Base-by-base conservation (phyloP, 2,113 vertebrate genomes). In the Macaca fascicularis region DNA sequence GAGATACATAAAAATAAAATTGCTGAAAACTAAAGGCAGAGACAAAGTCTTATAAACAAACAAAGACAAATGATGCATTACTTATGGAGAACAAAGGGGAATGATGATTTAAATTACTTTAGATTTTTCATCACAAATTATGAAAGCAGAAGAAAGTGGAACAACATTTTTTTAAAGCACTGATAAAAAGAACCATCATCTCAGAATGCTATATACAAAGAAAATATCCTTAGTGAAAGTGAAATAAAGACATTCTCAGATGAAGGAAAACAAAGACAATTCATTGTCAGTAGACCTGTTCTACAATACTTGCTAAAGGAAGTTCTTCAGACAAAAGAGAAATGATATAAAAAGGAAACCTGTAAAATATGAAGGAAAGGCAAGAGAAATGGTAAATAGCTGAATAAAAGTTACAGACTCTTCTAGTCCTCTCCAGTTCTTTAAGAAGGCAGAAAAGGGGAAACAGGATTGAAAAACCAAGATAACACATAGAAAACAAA, bases 71-170 rank as follows among this genome's bases (percentile, higher is more conserved):
- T 82, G 43, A 86, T 69, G 30, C 8, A 87, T 75, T 95, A 52
- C 48, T 61, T 69, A 75, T 64, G 76, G n/a, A 81, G 48, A 93
- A 82, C 38, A 94, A 84, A 93, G 40, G 35, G 32, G 14, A 93
- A 96, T 64, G 83, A 61, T 27, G 38, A 86, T 83, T 81, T 67
- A 6, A 92, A 93, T 87, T 43, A 87, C 69, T 79, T 43, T 69
- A 93, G 8, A 96, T 89, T 96, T 92, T 50, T 95, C 50, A 80
- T 89, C 61, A 88, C 43, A 72, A 93, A 93, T 84, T 69, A 59
- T 93, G 67, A 93, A 97, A 48, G 8, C 17, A n/a, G 13, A 96
- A 84, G 32, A 27, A 38, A 87, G 23, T 75, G 35, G 74, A 93
- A 72, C 52, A 61, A 43, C 70, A 40, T 27, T 86, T 61, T 61